Evolutionary conservation across 2,888 invertebrate genomes (phyloP).

Genomic region (Ashinkailepas kermadecensis): DNA sequence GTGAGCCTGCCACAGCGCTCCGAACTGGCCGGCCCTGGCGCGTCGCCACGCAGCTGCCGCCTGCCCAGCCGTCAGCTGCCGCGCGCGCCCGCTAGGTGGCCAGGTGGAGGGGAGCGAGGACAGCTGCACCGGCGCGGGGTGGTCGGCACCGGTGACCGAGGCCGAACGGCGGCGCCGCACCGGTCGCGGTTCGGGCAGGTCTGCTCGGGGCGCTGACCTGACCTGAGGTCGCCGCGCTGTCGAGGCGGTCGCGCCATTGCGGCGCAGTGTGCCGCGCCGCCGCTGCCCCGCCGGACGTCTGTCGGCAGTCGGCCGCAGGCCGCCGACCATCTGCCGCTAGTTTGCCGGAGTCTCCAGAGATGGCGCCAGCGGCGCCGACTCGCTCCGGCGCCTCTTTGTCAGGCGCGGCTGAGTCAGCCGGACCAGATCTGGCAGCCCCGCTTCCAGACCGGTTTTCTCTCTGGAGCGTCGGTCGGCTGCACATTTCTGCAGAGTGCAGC

Average conservation of each 20-base stretch:
- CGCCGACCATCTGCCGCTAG: background rate
- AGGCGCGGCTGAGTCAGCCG: background rate
- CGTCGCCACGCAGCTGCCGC: too few relatives aligned
- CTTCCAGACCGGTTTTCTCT: conserved; percentile 2
- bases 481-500: background rate
- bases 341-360: background rate
- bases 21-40: too few relatives aligned
- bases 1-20: too few relatives aligned
- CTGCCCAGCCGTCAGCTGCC: too few relatives aligned
- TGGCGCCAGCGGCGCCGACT: background rate
- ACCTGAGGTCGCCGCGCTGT: background rate
- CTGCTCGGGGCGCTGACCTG: background rate
- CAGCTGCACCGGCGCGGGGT: too few relatives aligned
- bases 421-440: conserved; percentile 3
- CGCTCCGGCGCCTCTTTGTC: background rate
- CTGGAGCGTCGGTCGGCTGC: background rate
- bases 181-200: background rate
- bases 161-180: background rate
- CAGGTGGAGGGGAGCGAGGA: too few relatives aligned
- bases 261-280: too few relatives aligned
- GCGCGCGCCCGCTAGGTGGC: too few relatives aligned
- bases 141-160: background rate
- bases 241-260: background rate
- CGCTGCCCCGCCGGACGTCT: too few relatives aligned
- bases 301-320: background rate